A percentile compares a stretch with the other conserved stretches of the same genome.
Conservation (phyloP, 1,140 invertebrate genomes). For the Dolichoris vasculosae region DNA sequence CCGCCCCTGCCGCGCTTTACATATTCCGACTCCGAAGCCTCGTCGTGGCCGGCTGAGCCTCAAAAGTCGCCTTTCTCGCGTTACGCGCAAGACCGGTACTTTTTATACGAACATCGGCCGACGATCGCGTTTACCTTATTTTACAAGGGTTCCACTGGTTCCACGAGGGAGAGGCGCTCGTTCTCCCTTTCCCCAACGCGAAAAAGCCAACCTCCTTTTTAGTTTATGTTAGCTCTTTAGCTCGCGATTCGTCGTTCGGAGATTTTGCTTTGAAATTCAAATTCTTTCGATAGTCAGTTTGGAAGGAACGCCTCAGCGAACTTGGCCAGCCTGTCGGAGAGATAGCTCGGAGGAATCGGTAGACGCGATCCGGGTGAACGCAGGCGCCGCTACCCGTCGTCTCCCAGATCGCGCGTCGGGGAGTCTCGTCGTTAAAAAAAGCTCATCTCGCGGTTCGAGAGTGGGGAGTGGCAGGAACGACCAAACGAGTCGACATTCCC, state of each 20-base stretch:
- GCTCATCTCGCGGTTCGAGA: neutral
- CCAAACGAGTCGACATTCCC: slow-evolving; percentile 57
- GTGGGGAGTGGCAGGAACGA: neutral
- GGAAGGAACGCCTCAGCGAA: too few species aligned
- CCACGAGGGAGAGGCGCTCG: too few species aligned
- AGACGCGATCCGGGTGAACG: neutral
- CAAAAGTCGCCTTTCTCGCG: neutral
- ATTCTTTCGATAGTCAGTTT: too few species aligned
- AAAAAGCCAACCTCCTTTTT: too few species aligned
- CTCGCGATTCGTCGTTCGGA: too few species aligned
- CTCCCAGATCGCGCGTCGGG: slow-evolving; percentile 38
- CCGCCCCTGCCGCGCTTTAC: neutral
- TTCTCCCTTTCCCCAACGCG: too few species aligned
- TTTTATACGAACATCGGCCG: neutral
- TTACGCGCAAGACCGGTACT: neutral
- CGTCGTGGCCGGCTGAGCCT: too few species aligned
- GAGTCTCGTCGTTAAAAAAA: slow-evolving; percentile 38
- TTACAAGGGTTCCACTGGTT: too few species aligned
- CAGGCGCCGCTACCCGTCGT: neutral
- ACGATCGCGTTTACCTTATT: neutral
- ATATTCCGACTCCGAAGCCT: neutral
- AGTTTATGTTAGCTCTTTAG: too few species aligned
- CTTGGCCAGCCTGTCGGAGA: too few species aligned
- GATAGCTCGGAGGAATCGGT: neutral
- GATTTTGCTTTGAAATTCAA: too few species aligned